Percentiles rank a stretch among this genome's conserved stretches.
Conservation (phyloP, 1,140 invertebrate species). For the Tetranychus cinnabarinus region DNA sequence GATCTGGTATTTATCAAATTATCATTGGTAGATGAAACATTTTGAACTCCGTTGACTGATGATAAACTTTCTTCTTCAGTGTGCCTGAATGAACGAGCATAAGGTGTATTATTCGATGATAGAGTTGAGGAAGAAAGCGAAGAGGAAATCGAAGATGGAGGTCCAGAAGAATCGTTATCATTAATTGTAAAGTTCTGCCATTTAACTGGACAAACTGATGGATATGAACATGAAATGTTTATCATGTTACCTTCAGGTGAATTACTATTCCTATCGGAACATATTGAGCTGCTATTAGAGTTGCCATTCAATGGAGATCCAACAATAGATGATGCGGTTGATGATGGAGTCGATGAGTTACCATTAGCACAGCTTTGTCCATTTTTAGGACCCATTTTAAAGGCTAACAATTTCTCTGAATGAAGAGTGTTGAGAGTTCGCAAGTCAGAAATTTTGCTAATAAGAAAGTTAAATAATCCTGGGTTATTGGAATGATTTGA, state of each 20-base stretch:
- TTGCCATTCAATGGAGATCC: background rate
- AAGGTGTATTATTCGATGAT: background rate
- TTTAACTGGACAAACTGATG: background rate
- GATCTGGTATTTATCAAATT: constrained; percentile 25
- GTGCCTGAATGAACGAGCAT: constrained; percentile 7
- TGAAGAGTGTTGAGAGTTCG: constrained; percentile 82
- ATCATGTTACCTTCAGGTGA: background rate
- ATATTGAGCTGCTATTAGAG: constrained; percentile 13
- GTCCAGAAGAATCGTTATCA: constrained; percentile 1
- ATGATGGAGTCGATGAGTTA: constrained; percentile 7
- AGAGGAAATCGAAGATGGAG: background rate
- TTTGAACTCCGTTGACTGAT: constrained; percentile 32
- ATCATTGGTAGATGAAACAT: constrained; percentile 32
- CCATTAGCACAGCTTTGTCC: background rate
- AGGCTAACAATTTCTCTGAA: constrained; percentile 78
- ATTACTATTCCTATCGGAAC: background rate
- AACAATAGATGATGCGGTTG: background rate
- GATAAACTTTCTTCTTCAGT: constrained; percentile 19
- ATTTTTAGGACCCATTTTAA: constrained; percentile 50
- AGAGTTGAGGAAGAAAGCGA: background rate
- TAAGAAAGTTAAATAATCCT: constrained; percentile 52
- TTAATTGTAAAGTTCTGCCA: constrained; percentile 1
- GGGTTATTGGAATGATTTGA: constrained; percentile 42
- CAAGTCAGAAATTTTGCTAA: constrained; percentile 82
- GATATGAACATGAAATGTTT: background rate